Evolutionary conservation across 2,888 invertebrate genomes (phyloP).

Genomic region (Cremastinae sp.): DNA sequence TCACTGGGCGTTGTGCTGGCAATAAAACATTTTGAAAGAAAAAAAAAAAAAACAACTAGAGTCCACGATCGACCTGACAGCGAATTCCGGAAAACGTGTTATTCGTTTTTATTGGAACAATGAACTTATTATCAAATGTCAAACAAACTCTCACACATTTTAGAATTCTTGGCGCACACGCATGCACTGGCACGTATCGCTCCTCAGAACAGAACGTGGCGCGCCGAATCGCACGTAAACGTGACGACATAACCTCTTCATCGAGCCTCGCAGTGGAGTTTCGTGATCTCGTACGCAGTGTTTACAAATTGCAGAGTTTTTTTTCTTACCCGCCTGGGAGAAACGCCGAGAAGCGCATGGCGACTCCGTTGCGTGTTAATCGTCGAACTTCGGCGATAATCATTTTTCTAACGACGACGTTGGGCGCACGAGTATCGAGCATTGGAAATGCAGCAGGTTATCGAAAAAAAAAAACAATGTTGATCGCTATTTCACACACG

Average conservation of each 20-base stretch:
- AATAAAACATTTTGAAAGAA: too few species aligned
- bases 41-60: too few species aligned
- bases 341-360: conserved; percentile 25
- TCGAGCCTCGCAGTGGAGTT: not conserved
- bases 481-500: not conserved
- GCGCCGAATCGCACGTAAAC: not conserved
- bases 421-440: conserved; percentile 53
- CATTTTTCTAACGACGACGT: conserved; percentile 55
- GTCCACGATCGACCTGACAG: too few species aligned
- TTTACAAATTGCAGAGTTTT: conserved; percentile 1
- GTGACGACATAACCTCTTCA: conserved; percentile 44
- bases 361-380: conserved; percentile 23
- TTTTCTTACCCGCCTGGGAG: not conserved
- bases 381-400: conserved; percentile 42
- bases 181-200: too few species aligned
- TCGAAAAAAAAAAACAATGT: conserved; percentile 44
- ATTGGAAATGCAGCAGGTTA: conserved; percentile 61
- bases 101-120: too few species aligned
- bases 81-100: too few species aligned
- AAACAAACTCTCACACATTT: too few species aligned
- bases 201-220: not conserved
- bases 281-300: conserved; percentile 11
- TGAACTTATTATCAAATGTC: too few species aligned
- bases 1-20: too few species aligned
- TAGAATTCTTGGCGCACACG: too few species aligned